Evolutionary conservation across 2,797 vertebrate species (phyloP).

Genomic region (Liasis olivaceus): DNA sequence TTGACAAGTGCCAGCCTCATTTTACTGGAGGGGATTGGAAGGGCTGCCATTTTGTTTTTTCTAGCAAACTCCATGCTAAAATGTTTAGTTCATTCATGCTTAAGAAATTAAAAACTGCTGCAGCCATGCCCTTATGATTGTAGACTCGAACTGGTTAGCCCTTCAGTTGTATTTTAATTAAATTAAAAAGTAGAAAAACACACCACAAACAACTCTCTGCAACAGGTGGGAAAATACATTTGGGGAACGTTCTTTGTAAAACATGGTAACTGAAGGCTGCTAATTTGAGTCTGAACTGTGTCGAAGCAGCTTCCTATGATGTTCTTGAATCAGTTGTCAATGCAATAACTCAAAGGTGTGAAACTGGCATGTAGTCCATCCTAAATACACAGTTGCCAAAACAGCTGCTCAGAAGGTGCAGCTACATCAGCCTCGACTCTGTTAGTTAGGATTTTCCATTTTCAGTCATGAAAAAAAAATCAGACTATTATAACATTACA

Average conservation of each 20-base stretch:
- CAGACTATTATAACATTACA: conserved; percentile 18
- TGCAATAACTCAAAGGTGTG: not conserved
- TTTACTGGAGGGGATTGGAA: no score
- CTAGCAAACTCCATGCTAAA: not conserved
- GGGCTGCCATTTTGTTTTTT: not conserved
- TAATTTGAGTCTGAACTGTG: not conserved
- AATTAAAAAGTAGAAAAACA: not conserved
- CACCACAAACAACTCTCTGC: not conserved
- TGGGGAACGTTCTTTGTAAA: not conserved
- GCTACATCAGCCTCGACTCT: not conserved
- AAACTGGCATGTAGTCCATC: not conserved
- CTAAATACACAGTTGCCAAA: conserved; percentile 5
- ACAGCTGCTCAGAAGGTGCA: not conserved
- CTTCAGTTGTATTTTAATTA: not conserved
- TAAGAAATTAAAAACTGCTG: not conserved
- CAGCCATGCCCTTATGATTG: not conserved
- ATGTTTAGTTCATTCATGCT: not conserved
- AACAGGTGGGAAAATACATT: not conserved
- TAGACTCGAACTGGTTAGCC: not conserved
- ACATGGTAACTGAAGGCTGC: not conserved
- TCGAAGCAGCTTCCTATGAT: not conserved
- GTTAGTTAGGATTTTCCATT: conserved; percentile 22
- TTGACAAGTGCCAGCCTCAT: no score
- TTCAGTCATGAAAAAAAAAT: conserved; percentile 4
- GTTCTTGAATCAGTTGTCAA: not conserved